Base-by-base conservation (phyloP, 2,797 vertebrate species). In the Picus viridis region DNA sequence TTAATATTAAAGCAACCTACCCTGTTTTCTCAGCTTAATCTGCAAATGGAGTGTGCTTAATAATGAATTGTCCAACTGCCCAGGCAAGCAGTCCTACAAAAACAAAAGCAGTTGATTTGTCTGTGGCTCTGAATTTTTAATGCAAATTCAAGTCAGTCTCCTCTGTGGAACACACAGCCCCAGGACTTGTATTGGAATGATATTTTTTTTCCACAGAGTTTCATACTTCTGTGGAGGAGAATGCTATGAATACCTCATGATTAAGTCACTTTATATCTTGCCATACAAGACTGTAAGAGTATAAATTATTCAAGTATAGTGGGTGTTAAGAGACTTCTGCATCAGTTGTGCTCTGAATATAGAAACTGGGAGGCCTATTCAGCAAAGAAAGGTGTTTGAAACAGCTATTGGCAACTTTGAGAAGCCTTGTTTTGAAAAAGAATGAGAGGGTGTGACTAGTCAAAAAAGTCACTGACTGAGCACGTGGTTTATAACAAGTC, bases 241-340 rank as follows among this genome's bases (percentile, higher is more conserved):
- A 92, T 91, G 93, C 85, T 95, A 88, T 79, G 91, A 97, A 86
- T 90, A 95, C 92, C 91, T 96, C 88, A 90, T 96, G 95, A 97
- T 98, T 94, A 96, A 97, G 92, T 93, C 90, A 96, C 94, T 97
- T 95, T 96, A 93, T 97, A 95, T 96, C 86, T 97, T 94, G 95
- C 96, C 92, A 43, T 93, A 82, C 78, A 94, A 95, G 93, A 95
- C 78, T 86, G 83, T 90, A 92, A 95, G 88, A 89, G 86, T 72
- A 96, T 98, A 97, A 97, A 97, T 98, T 97, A 97, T 98, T 98
- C 95, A 97, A 83, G 94, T 97, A 95, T 94, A 95, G 97, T 95
- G 93, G 96, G 95, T 96, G 94, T 97, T 96, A 94, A 95, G 95
- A 96, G 95, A 96, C 87, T 95, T 88, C 36, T 72, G 87, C 91